Evolutionary conservation across 92 coral and sea anemone genomes (phyloP), one percentile per base, ranked within the genome.

Genomic region (Porites lobata): DNA sequence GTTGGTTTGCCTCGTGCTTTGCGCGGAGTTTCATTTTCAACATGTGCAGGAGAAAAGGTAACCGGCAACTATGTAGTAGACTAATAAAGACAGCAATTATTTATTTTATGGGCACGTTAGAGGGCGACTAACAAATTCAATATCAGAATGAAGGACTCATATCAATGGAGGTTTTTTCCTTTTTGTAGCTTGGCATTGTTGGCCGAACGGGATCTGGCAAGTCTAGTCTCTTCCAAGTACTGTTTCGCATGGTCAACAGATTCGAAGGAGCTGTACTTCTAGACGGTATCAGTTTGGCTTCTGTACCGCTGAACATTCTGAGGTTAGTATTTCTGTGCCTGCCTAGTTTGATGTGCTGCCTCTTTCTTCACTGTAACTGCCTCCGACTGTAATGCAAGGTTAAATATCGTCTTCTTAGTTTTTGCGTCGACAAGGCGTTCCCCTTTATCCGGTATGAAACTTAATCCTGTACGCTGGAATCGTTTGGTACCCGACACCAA

Each of bases 141-240:
- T 58, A 58, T 58, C 17, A 58, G 13, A 11, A 11, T 12, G 18
- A 17, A 17, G 8, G 63, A 17, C 63, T 58, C 6, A 0, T 38
- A 26, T 17, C n/a, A 4, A 52, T 20, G 21, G 10, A 12, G 2
- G 77, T 22, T 72, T 50, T 50, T 17, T 79, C 76, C 18, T 77
- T 15, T 14, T 75, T 65, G 20, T 84, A 95, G 99, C 87, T 98
- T 54, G 99, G 99, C 26, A 98, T 98, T 77, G 99, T 98, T 32
- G 99, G 99, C 43, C 98, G 99, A 70, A 98, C 99, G 14, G 99
- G 99, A 21, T 98, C 98, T 53, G 99, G 99, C 18, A 98, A 98
- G 77, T 98, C 99, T 38, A 98, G 98, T 86, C 93, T 98, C 54
- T 94, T 98, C 77, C 94, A 94, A 88, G 97, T 92, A 18, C 77